These are phyloP conservation scores for Neostethus bicornis DNA, from an alignment of 2,797 vertebrate species.

Conservation along the genomic window DNA sequence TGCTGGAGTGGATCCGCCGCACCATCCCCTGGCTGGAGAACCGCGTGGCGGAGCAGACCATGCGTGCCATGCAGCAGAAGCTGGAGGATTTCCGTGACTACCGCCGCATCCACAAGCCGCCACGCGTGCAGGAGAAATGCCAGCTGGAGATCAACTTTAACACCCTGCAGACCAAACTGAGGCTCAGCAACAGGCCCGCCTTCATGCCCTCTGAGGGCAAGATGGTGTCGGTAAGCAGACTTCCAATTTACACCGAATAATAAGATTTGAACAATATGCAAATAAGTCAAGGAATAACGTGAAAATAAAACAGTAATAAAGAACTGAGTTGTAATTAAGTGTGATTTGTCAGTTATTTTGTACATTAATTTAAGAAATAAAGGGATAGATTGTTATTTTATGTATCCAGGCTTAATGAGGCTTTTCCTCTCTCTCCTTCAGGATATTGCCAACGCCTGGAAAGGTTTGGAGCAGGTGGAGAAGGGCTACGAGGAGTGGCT, in stretches of 20 bases:
- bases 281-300: too few relatives aligned
- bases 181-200: conserved; percentile 90
- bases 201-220: conserved; percentile 95
- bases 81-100: conserved; percentile 92
- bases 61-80: conserved; percentile 91
- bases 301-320: too few relatives aligned
- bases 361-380: too few relatives aligned
- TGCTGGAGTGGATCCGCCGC: conserved; percentile 91
- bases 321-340: too few relatives aligned
- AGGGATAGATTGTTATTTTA: not conserved
- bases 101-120: conserved; percentile 90
- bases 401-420: not conserved
- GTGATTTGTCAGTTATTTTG: too few relatives aligned
- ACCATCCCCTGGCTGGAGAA: conserved; percentile 94
- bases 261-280: too few relatives aligned
- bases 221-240: conserved; percentile 88
- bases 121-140: conserved; percentile 94
- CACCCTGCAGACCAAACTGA: conserved; percentile 96
- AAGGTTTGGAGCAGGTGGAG: conserved; percentile 89
- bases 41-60: conserved; percentile 85
- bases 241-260: not conserved
- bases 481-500: conserved; percentile 94
- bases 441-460: conserved; percentile 92
- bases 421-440: conserved; percentile 45
- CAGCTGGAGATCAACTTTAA: conserved; percentile 99